Conservation (phyloP, 2,888 invertebrate species). For the Tenthredo livida region DNA sequence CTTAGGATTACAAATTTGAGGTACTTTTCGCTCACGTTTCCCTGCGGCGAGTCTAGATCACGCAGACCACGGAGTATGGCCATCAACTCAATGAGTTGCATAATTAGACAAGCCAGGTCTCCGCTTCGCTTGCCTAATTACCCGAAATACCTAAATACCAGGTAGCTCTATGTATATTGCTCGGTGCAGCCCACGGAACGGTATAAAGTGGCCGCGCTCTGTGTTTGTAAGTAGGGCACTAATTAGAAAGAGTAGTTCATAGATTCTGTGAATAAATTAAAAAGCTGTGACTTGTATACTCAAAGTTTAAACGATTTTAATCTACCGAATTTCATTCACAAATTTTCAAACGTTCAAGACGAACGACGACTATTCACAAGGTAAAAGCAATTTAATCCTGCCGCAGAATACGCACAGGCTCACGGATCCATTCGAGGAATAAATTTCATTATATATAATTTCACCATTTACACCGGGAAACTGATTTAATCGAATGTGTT, state of each 20-base stretch:
- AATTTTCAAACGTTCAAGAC: not conserved
- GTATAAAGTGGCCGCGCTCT: conserved; percentile 37
- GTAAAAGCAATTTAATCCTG: not conserved
- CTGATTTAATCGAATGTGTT: conserved; percentile 27
- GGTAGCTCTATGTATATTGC: conserved; percentile 44
- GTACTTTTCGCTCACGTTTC: conserved; percentile 31
- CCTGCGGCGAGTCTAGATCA: conserved; percentile 30
- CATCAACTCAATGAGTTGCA: conserved; percentile 54
- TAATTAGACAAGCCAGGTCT: conserved; percentile 58
- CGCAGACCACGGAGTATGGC: conserved; percentile 31
- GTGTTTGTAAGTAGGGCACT: conserved; percentile 33
- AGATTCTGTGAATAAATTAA: conserved; percentile 18
- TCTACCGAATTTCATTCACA: not conserved
- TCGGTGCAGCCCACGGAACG: conserved; percentile 27
- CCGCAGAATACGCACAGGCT: not conserved
- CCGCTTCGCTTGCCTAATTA: conserved; percentile 66
- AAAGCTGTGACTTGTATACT: not conserved
- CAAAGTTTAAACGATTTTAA: not conserved
- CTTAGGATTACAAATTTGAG: conserved; percentile 34
- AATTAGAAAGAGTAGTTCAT: conserved; percentile 31
- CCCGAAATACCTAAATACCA: conserved; percentile 70
- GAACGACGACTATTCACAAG: not conserved
- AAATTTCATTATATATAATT: not conserved
- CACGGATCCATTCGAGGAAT: not conserved
- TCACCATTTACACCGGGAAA: not conserved